phyloP scores from a whole-genome alignment of 2,797 vertebrate species.

The Pyrrhura leucotis region DNA sequence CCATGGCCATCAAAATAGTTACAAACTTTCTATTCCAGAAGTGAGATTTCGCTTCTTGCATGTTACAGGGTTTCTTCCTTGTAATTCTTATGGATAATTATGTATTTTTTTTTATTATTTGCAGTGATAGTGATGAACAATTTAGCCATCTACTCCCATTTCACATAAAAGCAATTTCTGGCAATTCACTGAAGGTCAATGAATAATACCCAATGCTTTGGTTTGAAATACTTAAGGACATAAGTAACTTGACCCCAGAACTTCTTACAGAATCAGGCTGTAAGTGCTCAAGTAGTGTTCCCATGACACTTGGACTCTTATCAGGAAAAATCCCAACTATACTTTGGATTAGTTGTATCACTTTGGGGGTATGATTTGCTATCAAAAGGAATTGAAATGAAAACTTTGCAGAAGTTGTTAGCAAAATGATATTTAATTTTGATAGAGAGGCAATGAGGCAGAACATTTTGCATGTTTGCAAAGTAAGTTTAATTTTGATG shows the following conservation, averaged over 20 bases:
- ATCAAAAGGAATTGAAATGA: conserved; percentile 52
- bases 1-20: conserved; percentile 7
- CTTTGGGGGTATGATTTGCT: neutral
- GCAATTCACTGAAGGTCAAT: conserved; percentile 25
- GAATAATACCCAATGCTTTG: conserved; percentile 29
- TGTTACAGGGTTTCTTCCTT: neutral
- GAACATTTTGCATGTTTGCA: conserved; percentile 73
- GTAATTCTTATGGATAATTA: neutral
- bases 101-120: neutral
- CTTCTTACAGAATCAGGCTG: conserved; percentile 16
- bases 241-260: conserved; percentile 37
- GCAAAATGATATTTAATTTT: conserved; percentile 70
- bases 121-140: neutral
- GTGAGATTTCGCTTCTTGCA: neutral
- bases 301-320: neutral
- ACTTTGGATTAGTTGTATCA: neutral
- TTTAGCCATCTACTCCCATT: conserved; percentile 28
- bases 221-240: conserved; percentile 24
- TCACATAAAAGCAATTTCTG: conserved; percentile 46
- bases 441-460: conserved; percentile 64
- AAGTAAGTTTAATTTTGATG: conserved; percentile 77
- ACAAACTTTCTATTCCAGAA: neutral
- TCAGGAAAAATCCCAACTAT: neutral
- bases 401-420: conserved; percentile 64
- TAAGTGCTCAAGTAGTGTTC: conserved; percentile 12